Evolutionary conservation across 2,797 vertebrate species (phyloP), one percentile per base, ranked within the genome.

Genomic region (Odontamblyopus lacepedii): DNA sequence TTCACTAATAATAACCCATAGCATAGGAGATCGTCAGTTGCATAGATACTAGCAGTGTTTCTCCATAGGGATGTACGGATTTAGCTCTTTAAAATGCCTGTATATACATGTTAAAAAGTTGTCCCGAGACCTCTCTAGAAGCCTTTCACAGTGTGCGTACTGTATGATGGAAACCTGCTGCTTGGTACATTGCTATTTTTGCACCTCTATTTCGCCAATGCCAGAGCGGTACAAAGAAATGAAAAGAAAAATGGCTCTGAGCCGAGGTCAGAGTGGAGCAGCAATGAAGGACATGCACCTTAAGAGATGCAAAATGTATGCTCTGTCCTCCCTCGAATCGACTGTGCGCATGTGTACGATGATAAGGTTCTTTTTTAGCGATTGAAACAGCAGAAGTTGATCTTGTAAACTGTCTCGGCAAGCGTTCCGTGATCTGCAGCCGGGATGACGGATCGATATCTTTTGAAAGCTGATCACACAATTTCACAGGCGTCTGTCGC

Each of bases 401-500:
- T 67, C 18, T n/a, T 13, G 65, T 32, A 84, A 86, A 84, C 78
- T 82, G 87, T 86, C 83, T 86, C 78, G 55, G 72, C 70, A 79
- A 78, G 85, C 71, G 62, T 60, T 71, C 73, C 71, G 76, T 59
- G 61, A 59, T 75, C 44, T 55, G 68, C 76, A 75, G 64, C 82
- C 72, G 67, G 70, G 78, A 87, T 72, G 1, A 61, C 72, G 71
- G 81, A 89, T 91, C 84, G 35, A 90, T 91, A 73, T 50, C 74
- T 85, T 90, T 88, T 83, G 73, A 89, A 78, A 80, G 78, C 80
- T 76, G 81, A 91, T 91, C 74, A 79, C 74, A 79, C 83, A 87
- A 86, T 91, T 91, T 88, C 86, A 78, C 77, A 23, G 69, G 76
- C 80, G 71, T 61, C 72, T 71, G 80, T 79, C 83, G 77, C 76